Conservation (phyloP, 2,797 vertebrate species). For the Danionella dracula region DNA sequence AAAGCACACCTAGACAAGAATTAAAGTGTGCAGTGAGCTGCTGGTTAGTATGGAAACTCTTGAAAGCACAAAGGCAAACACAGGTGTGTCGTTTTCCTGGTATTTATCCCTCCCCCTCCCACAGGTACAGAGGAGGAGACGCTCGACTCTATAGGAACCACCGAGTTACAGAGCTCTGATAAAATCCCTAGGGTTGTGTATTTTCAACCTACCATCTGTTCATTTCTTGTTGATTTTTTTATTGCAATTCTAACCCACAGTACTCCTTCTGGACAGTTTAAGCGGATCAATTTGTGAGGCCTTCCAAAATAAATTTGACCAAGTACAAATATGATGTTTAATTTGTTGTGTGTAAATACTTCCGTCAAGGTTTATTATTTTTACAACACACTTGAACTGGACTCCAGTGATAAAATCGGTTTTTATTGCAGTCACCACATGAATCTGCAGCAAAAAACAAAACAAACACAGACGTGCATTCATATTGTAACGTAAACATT, state of each 20-base stretch:
- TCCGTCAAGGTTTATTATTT: not conserved
- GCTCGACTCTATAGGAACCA: conserved; percentile 33
- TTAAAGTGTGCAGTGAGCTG: too few species aligned
- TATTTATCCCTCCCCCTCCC: not conserved
- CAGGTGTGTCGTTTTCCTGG: not conserved
- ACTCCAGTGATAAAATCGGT: not conserved
- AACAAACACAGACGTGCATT: not conserved
- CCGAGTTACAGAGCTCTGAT: conserved; percentile 3
- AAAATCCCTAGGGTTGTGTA: conserved; percentile 10
- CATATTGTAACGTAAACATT: not conserved
- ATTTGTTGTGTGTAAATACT: too few species aligned
- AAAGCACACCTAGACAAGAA: too few species aligned
- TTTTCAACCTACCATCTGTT: conserved; percentile 14
- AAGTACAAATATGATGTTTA: too few species aligned
- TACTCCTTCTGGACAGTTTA: not conserved
- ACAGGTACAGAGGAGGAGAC: conserved; percentile 20
- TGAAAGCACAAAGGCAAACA: not conserved
- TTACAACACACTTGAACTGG: not conserved
- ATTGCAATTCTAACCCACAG: not conserved
- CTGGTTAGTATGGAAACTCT: not conserved
- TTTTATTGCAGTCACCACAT: not conserved
- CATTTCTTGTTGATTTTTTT: not conserved
- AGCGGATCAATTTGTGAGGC: too few species aligned
- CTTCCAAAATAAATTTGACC: too few species aligned
- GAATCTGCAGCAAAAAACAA: not conserved